These are phyloP conservation scores for Mythimna lalbum DNA, from an alignment of 2,888 invertebrate genomes.

Conservation along the genomic window DNA sequence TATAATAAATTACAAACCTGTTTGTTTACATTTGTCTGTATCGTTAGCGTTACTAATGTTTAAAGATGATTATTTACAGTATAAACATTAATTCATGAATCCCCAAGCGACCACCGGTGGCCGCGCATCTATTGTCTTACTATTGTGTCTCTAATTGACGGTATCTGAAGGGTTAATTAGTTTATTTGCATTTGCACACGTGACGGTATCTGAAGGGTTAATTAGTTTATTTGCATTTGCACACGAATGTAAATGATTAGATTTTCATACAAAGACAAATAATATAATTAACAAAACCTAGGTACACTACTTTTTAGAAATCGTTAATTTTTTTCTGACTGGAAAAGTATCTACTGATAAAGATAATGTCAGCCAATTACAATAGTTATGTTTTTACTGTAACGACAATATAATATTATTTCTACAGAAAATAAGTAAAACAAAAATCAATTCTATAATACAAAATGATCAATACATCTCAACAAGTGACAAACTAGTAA, in stretches of 20 bases:
- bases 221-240: background rate
- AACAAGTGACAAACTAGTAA: background rate
- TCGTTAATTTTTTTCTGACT: background rate
- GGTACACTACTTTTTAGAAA: background rate
- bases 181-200: too few relatives aligned
- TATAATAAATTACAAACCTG: too few relatives aligned
- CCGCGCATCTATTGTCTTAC: too few relatives aligned
- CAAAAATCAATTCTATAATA: slow-evolving; percentile 4
- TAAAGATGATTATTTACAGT: background rate
- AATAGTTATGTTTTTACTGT: background rate
- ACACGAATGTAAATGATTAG: background rate
- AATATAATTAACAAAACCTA: slow-evolving; percentile 9
- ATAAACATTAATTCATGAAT: too few relatives aligned
- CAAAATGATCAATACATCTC: background rate
- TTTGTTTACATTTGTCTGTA: background rate
- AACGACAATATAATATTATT: background rate
- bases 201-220: too few relatives aligned
- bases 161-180: too few relatives aligned
- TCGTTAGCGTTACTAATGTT: background rate
- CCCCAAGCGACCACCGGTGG: too few relatives aligned
- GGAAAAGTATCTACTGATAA: background rate
- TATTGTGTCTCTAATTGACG: too few relatives aligned
- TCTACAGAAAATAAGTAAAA: background rate
- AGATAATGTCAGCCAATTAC: background rate
- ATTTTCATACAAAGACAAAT: background rate